Base-by-base conservation (phyloP, 2,113 vertebrate genomes). In the Bagarius yarrelli region DNA sequence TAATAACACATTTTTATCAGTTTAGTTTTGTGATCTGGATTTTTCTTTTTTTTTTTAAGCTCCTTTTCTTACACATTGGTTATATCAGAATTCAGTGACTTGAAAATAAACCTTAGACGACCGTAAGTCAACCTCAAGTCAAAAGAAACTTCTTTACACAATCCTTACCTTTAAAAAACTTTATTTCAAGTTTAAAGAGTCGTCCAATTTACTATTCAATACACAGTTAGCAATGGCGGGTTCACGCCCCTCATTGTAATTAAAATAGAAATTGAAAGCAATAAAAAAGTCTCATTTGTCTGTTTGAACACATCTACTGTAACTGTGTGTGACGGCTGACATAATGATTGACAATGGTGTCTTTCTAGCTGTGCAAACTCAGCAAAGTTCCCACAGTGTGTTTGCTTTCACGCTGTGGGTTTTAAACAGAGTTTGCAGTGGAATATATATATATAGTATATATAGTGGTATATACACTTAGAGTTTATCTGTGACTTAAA, bases 51-150 rank as follows among this genome's bases (percentile, higher is more conserved):
- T 14, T 14, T 15, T 21, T 19, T 19, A 23, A 11, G 8, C 23
- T 18, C 0, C 21, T 59, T 59, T 36, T 8, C 25, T 78, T 5
- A 25, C 53, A 57, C 13, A 25, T 40, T 9, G 5, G 30, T 75
- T 64, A 40, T 77, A 9, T 44, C 76, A 23, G 76, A 63, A 19
- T 78, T 78, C 40, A 47, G 56, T 44, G 21, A 55, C 50, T 21
- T 32, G 69, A 36, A 73, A 27, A 0, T 59, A 55, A 76, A 76
- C 73, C 44, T 76, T 76, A 6, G 9, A 25, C 2, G 23, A 76
- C 73, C 55, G 11, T 32, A 53, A 53, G 27, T 72, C 8, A 53
- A 72, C 47, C 19, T 32, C 1, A 32, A 53, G 50, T 71, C 47
- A 50, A 70, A 70, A 25, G 67, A n/a, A 52, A 32, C 30, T 30